Base-by-base conservation (phyloP, 2,888 invertebrate species). In the Caenorhabditis macrosperma region DNA sequence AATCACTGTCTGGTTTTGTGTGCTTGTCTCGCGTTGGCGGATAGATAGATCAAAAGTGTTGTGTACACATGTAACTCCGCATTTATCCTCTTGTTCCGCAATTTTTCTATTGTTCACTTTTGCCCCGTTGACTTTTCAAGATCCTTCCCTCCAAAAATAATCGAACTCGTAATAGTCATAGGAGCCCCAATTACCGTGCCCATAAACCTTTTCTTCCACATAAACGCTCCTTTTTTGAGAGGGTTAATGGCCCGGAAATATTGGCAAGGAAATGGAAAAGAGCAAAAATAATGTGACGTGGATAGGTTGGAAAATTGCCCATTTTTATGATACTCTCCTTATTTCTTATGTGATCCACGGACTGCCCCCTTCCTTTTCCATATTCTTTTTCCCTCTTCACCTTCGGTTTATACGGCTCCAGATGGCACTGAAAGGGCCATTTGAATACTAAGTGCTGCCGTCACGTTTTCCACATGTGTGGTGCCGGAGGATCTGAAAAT, bases 1-100 rank as follows among this genome's bases (percentile, higher is more conserved):
- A 57, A 57, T 64, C 64, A 64, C 30, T 74, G 64, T 54, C 64
- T 74, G 41, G 74, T 64, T 64, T 66, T 64, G 64, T 64, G 64
- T 74, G 74, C 64, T 24, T 30, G 44, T 44, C 55, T 38, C 61
- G 54, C 64, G 30, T 48, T 72, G 72, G 72, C 64, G 64, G 74
- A 74, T 74, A 72, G 63, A 72, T 55, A 67, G 60, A 72, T 78
- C 78, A 78, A 78, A 77, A 78, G 78, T 78, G 78, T 78, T 78
- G 78, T 72, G 78, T 72, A 78, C 78, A 78, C 78, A 78, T 78
- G 78, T 78, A 50, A 78, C 78, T 67, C 48, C 60, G 55, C 71
- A 64, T 78, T 57, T 77, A 72, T 77, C 55, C 72, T 55, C 72
- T 71, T 61, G 57, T 63, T 76, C 75, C 61, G 44, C 60, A 41